Conservation (phyloP, 1,140 invertebrate genomes). For the Leptoteleia sp. region DNA sequence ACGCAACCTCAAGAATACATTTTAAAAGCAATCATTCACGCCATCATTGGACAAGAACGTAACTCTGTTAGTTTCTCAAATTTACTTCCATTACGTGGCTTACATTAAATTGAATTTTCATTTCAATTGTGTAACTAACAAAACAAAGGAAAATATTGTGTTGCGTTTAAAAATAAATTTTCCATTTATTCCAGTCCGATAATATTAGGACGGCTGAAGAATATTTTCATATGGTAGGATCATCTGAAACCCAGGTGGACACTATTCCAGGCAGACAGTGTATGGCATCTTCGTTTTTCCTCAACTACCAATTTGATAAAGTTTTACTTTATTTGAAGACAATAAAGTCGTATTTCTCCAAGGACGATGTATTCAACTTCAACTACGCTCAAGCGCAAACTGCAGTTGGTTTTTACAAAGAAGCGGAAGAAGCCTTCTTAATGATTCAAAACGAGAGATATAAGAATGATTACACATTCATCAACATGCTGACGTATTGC, state of each 20-base stretch:
- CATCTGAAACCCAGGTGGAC: conserved; percentile 97
- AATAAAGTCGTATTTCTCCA: conserved; percentile 97
- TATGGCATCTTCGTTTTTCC: conserved; percentile 98
- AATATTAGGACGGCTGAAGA: conserved; percentile 97
- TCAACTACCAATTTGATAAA: conserved; percentile 83
- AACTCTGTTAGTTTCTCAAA: conserved; percentile 86
- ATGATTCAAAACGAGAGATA: conserved; percentile 92
- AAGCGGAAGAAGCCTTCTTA: conserved; percentile 96
- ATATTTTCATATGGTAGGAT: conserved; percentile 97
- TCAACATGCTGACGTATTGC: conserved; percentile 93
- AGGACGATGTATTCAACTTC: conserved; percentile 98
- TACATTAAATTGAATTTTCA: too few relatives aligned
- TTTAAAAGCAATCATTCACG: conserved; percentile 97
- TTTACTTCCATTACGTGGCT: too few relatives aligned
- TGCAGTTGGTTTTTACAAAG: conserved; percentile 94
- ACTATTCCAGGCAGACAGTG: conserved; percentile 96
- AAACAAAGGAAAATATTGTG: too few relatives aligned
- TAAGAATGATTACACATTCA: conserved; percentile 92
- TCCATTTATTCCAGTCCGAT: conserved; percentile 90
- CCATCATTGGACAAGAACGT: conserved; percentile 94
- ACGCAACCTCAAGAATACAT: conserved; percentile 98
- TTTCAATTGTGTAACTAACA: too few relatives aligned
- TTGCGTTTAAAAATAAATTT: too few relatives aligned
- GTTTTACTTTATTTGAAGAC: conserved; percentile 98
- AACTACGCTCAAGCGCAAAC: conserved; percentile 98